Evolutionary conservation across 2,797 vertebrate genomes (phyloP), one percentile per base, ranked within the genome.

Genomic region (Acipenser oxyrinchus): DNA sequence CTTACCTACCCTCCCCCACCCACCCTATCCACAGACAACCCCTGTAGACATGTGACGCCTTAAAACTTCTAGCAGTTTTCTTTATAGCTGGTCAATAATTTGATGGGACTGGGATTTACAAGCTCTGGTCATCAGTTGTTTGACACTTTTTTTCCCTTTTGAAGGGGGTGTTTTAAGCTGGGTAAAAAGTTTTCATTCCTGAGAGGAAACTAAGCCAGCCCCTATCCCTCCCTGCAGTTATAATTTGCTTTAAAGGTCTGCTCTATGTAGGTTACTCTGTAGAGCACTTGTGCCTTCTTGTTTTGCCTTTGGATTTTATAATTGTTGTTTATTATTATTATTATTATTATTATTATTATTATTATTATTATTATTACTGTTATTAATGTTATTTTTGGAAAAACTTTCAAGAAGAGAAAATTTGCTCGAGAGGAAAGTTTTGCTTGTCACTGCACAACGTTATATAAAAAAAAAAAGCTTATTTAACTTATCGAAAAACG

Each of bases 401-500:
- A 71, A 94, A 92, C 93, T 93, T 94, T 93, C 91, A 89, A 82
- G 87, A 85, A 78, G 23, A 37, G 23, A 37, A n/a, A n/a, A 37
- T 37, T 37, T 37, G 23, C 23, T 37, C 23, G 4, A 37, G 23
- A 37, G 90, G 92, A 94, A 91, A 88, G 92, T 93, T 95, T 90
- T 92, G 93, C 93, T 95, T 95, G 94, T 96, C 95, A 97, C 95
- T 97, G 95, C 23, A 37, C 23, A 37, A 37, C 4, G 23, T 37
- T 37, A 37, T 37, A 18, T 18, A 18, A 37, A 37, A 37, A 37
- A 23, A 23, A 37, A 37, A 37, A 37, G 23, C 95, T 97, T 97
- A 96, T 96, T 98, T 98, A 98, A 98, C 95, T 98, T 98, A 98
- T 98, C 94, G 94, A 94, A 67, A 76, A 94, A 97, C 94, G 93